These are phyloP conservation scores for Pseudonaja textilis DNA, from an alignment of 2,113 vertebrate species.

Conservation along the genomic window DNA sequence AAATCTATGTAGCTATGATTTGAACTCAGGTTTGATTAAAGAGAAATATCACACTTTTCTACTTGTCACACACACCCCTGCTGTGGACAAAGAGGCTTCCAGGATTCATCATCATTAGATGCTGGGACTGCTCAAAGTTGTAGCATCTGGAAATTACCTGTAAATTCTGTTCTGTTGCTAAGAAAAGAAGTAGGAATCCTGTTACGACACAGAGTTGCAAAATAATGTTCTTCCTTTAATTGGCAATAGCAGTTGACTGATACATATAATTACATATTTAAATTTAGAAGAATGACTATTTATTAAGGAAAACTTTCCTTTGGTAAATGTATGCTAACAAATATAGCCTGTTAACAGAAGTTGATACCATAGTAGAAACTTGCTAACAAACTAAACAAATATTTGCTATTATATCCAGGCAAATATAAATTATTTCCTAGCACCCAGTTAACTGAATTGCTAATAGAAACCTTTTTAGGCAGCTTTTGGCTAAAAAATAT, in stretches of 20 bases:
- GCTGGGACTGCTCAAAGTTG: not conserved
- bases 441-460: not conserved
- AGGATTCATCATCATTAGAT: not conserved
- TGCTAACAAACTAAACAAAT: not conserved
- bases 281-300: not conserved
- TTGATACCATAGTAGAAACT: not conserved
- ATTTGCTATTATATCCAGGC: not conserved
- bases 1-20: not conserved
- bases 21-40: not conserved
- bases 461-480: not conserved
- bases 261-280: not conserved
- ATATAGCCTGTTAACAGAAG: not conserved
- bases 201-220: not conserved
- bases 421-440: conserved; percentile 16
- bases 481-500: not conserved
- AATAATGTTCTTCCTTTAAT: not conserved
- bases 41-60: not conserved
- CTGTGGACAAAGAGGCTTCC: not conserved
- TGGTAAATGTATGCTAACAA: not conserved
- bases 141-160: not conserved
- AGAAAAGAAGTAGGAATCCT: not conserved
- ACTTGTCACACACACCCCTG: not conserved
- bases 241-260: not conserved
- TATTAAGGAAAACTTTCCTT: not conserved
- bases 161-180: not conserved